Evolutionary conservation across 2,113 vertebrate species (phyloP), one percentile per base, ranked within the genome.

Genomic region (Lophotis ruficrista): DNA sequence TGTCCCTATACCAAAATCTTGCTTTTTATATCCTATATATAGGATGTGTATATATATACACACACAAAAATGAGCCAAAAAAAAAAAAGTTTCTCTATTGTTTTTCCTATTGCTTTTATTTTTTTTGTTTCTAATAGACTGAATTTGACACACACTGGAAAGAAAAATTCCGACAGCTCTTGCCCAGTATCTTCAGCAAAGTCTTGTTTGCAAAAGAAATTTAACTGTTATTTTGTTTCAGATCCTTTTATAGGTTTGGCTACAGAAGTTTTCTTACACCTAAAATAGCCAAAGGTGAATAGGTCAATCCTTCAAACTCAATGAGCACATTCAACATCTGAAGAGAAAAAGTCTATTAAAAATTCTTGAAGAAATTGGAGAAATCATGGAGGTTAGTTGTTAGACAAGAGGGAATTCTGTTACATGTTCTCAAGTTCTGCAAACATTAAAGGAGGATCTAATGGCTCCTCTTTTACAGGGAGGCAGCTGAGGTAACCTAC

Each of bases 371-470:
- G 93, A 89, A 93, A 96, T 17, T 89, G 72, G 76, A 96, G 92
- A 79, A 93, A 81, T 93, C 0, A 0, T 82, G 41, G 66, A 91
- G 53, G 61, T 68, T 78, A 87, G 56, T 93, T 93, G 68, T 89
- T 95, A 70, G 85, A 65, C 93, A 86, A 64, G 41, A 56, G 88
- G 92, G 94, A 96, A 94, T 96, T 88, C 79, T 87, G 35, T 90
- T 93, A 71, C 86, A 71, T 37, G 76, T 64, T 96, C 92, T 94
- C 93, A 96, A 10, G 76, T 96, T 96, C 65, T 92, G 31, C 48
- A 92, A 87, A 83, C 48, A 53, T 83, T 84, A 78, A 37, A 83
- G 60, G 73, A 94, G 61, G 60, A 92, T 78, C 79, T 88, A 78
- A 85, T 64, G 48, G 15, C 64, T 96, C 38, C 71, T 87, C 60